Conservation (phyloP, 2,888 invertebrate genomes). For the Sialis lutaria region DNA sequence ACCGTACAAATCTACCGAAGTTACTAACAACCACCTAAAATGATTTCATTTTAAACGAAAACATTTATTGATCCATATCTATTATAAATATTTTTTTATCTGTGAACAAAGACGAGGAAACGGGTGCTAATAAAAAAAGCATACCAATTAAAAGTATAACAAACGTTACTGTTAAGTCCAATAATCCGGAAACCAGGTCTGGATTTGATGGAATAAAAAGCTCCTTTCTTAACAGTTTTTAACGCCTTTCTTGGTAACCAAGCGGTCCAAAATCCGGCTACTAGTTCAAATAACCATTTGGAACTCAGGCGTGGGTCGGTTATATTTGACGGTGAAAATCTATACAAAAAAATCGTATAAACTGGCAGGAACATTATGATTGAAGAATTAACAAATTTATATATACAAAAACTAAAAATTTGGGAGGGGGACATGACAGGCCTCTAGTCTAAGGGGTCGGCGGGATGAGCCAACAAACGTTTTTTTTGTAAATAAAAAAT, state of each 20-base stretch:
- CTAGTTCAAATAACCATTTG: slow-evolving; percentile 58
- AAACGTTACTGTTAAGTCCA: slow-evolving; percentile 66
- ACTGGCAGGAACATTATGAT: background rate
- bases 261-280: slow-evolving; percentile 46
- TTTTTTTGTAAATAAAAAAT: too few relatives aligned
- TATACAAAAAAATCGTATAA: background rate
- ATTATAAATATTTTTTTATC: background rate
- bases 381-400: too few relatives aligned
- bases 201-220: slow-evolving; percentile 57
- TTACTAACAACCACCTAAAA: slow-evolving; percentile 19
- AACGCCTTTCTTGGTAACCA: slow-evolving; percentile 50
- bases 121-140: slow-evolving; percentile 10
- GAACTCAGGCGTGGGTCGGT: slow-evolving; percentile 26
- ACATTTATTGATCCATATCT: background rate
- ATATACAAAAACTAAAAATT: too few relatives aligned
- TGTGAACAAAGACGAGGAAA: background rate
- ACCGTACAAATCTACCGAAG: slow-evolving; percentile 52
- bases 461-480: too few relatives aligned
- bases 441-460: too few relatives aligned
- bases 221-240: slow-evolving; percentile 42
- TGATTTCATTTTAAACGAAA: background rate
- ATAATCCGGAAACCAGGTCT: slow-evolving; percentile 55
- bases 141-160: slow-evolving; percentile 54
- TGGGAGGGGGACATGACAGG: too few relatives aligned
- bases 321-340: slow-evolving; percentile 1